Conservation (phyloP, 2,797 vertebrate genomes). For the Chelon labrosus region DNA sequence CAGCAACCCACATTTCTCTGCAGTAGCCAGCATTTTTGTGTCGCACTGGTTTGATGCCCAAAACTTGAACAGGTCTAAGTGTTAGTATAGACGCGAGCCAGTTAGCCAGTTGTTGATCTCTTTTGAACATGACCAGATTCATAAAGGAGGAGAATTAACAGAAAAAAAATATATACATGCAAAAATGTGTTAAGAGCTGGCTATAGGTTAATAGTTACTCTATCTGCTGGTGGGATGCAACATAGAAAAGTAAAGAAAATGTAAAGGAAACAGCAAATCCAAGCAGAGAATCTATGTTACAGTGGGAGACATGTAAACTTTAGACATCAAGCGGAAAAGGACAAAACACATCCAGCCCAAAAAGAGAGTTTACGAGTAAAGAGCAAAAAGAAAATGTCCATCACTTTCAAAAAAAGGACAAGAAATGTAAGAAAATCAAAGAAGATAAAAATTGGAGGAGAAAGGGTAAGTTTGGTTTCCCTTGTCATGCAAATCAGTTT, state of each 20-base stretch:
- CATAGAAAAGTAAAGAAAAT: conserved; percentile 90
- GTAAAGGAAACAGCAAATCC: conserved; percentile 79
- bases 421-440: conserved; percentile 98
- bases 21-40: background rate
- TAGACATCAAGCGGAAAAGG: conserved; percentile 98
- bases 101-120: conserved; percentile 51
- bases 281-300: conserved; percentile 86
- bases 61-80: conserved; percentile 36
- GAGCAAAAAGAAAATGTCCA: conserved; percentile 93
- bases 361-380: conserved; percentile 92
- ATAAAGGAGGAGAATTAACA: conserved; percentile 84
- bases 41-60: conserved; percentile 67
- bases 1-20: conserved; percentile 24
- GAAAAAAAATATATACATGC: conserved; percentile 87
- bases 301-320: conserved; percentile 83
- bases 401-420: conserved; percentile 96
- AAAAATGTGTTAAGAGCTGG: conserved; percentile 90
- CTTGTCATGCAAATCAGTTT: conserved; percentile 98
- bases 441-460: conserved; percentile 93
- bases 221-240: conserved; percentile 93
- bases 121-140: conserved; percentile 46
- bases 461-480: conserved; percentile 77
- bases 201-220: conserved; percentile 90
- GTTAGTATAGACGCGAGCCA: conserved; percentile 60
- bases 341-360: conserved; percentile 97